Conservation (phyloP, 2,888 invertebrate species). For the Trachelus troglodyta region DNA sequence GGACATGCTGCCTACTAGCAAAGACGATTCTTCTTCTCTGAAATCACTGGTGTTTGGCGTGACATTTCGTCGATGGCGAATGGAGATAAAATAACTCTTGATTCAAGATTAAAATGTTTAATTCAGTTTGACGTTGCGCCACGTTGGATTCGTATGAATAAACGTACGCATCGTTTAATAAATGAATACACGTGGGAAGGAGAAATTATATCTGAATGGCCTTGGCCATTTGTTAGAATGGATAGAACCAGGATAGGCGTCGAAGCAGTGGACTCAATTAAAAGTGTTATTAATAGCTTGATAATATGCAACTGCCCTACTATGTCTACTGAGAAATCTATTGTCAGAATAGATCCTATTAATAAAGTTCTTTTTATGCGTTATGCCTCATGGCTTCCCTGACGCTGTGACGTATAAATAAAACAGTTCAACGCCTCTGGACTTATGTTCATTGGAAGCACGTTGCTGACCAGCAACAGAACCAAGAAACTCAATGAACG, state of each 20-base stretch:
- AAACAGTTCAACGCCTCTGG: neutral
- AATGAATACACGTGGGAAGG: neutral
- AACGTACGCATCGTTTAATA: no score
- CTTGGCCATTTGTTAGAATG: constrained; percentile 32
- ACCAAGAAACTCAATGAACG: neutral
- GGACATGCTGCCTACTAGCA: neutral
- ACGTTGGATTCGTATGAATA: neutral
- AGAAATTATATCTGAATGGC: constrained; percentile 16
- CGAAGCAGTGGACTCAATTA: constrained; percentile 35
- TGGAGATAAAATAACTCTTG: neutral
- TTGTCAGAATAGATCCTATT: neutral
- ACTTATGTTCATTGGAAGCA: no score
- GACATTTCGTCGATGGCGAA: no score
- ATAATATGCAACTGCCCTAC: constrained; percentile 24
- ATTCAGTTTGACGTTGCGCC: neutral
- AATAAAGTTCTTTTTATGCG: neutral
- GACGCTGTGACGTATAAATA: neutral
- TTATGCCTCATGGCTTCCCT: neutral
- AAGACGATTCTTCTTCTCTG: neutral
- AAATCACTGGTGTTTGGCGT: neutral
- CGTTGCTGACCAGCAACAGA: no score
- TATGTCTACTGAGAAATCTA: neutral
- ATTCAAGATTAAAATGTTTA: neutral
- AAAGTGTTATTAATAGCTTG: constrained; percentile 39
- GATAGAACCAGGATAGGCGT: constrained; percentile 29